phyloP scores from a whole-genome alignment of 2,888 invertebrate genomes.

The Epinotia ramella region DNA sequence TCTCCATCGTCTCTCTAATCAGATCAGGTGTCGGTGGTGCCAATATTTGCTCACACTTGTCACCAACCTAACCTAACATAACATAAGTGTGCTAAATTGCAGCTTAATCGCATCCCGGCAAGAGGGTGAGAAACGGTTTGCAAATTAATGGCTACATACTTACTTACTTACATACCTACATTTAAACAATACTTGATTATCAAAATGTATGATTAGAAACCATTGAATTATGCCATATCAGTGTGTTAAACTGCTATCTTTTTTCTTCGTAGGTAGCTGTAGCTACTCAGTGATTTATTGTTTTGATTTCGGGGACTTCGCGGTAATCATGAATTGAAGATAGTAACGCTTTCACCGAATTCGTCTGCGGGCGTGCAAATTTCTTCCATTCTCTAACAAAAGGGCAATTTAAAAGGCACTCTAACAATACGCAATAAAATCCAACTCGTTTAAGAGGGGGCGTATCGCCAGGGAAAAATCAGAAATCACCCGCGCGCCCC shows the following conservation, averaged over 20 bases:
- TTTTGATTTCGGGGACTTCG: conserved; percentile 24
- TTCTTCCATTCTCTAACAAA: conserved; percentile 44
- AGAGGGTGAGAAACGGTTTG: too few species aligned
- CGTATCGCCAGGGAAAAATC: too few species aligned
- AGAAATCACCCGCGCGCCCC: too few species aligned
- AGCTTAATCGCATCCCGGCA: too few species aligned
- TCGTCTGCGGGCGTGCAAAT: conserved; percentile 56
- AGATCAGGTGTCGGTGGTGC: too few species aligned
- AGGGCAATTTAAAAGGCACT: background rate
- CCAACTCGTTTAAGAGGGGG: background rate
- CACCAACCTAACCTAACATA: too few species aligned
- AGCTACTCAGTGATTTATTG: conserved; percentile 32
- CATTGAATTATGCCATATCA: background rate
- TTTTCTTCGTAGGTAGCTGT: too few species aligned
- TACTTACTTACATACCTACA: too few species aligned
- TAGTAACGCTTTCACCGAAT: conserved; percentile 60
- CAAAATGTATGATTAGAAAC: background rate
- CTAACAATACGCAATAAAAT: background rate
- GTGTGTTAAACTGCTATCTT: background rate
- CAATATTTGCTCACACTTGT: too few species aligned
- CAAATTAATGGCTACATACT: too few species aligned
- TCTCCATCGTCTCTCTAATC: too few species aligned
- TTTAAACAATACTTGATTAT: background rate
- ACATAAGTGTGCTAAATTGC: too few species aligned
- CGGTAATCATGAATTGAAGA: conserved; percentile 48